Evolutionary conservation across 1,140 invertebrate genomes (phyloP), one percentile per base, ranked within the genome.

Genomic region (Drosophila mojavensis): DNA sequence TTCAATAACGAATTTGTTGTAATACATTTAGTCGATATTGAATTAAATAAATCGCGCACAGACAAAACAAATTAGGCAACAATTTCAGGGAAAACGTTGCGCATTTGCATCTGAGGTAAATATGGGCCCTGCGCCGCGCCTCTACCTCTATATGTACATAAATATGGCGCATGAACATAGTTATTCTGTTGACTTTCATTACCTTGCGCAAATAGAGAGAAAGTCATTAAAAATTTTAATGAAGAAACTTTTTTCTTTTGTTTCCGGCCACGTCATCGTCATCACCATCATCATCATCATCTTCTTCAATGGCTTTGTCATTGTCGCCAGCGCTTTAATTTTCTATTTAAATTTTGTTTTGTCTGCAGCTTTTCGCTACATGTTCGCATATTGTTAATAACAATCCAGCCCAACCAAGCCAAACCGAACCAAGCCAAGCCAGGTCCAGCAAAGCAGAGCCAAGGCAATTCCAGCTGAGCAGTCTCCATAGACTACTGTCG

Each of bases 171-270:
- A 69, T 54, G 78, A 76, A 79, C 73, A 86, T 86, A 89, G 83
- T 89, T 81, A 70, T 53, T 69, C 79, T 80, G 76, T 89, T 86
- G 84, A 88, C 84, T 86, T 86, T 86, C 84, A 88, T 86, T 86
- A 86, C 83, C 84, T 86, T 86, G 68, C 66, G 83, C 72, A 86
- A 89, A 86, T 86, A 86, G 84, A 86, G 72, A 71, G 65, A 88
- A 86, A 86, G 83, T 86, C 83, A 86, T 86, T 86, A 86, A 86
- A 86, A 86, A 63, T 86, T 86, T 86, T 86, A 86, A 86, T 86
- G 83, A 86, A 86, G 83, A 86, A 86, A 86, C 79, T 86, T 86
- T 81, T 88, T 82, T 79, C 70, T 78, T 86, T 89, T 86, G 81
- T 83, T 86, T 76, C 54, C 68, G 76, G 61, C 77, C 48, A 47